Conservation (phyloP, 2,888 invertebrate species). For the Deilephila porcellus region DNA sequence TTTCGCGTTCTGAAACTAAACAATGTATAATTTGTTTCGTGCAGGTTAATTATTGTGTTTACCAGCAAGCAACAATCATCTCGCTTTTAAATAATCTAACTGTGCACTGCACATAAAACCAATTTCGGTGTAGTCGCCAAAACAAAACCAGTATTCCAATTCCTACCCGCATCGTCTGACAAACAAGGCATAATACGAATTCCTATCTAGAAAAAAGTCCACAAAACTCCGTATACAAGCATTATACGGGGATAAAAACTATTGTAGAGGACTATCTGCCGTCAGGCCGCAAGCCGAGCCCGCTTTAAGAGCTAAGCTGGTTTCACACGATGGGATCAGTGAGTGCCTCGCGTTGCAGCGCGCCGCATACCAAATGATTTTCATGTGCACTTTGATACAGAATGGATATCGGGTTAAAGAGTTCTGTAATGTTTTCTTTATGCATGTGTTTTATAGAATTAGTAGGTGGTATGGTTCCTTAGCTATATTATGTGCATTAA, state of each 20-base stretch:
- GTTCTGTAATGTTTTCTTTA: background rate
- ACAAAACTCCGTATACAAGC: conserved; percentile 7
- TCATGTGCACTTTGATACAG: background rate
- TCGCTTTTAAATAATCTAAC: too few species aligned
- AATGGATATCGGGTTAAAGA: background rate
- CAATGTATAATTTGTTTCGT: too few species aligned
- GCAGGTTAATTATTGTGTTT: too few species aligned
- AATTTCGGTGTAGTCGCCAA: too few species aligned
- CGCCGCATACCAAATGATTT: conserved; percentile 12
- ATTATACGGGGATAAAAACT: conserved; percentile 15
- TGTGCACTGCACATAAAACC: too few species aligned
- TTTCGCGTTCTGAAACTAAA: too few species aligned
- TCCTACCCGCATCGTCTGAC: too few species aligned
- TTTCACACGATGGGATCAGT: conserved; percentile 21
- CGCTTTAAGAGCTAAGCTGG: conserved; percentile 20
- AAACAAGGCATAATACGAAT: background rate
- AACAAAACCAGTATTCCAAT: too few species aligned
- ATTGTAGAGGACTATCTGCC: conserved; percentile 6
- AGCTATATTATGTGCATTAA: too few species aligned
- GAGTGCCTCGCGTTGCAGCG: conserved; percentile 6
- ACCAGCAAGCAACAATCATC: too few species aligned
- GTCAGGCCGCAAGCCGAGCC: conserved; percentile 7
- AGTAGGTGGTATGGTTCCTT: too few species aligned
- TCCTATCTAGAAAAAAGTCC: background rate
- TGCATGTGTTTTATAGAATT: background rate